Evolutionary conservation across 2,113 vertebrate species (phyloP).

Genomic region (Oncorhynchus kisutch): DNA sequence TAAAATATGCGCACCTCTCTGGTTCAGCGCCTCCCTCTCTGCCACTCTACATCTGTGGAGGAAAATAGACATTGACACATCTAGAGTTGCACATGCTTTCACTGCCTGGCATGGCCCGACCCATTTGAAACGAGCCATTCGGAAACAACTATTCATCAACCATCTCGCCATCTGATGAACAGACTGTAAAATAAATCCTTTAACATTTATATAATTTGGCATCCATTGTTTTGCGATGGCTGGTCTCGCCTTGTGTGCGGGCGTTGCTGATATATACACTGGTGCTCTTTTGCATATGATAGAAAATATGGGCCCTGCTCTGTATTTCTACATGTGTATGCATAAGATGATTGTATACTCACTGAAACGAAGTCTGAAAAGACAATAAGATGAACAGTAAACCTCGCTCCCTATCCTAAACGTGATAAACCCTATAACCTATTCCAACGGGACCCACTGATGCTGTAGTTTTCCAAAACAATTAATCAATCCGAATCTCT

Average conservation of each 20-base stretch:
- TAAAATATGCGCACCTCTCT: conserved; percentile 51
- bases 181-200: not conserved
- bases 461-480: no score
- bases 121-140: conserved; percentile 9
- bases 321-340: not conserved
- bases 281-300: not conserved
- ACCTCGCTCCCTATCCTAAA: no score
- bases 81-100: conserved; percentile 28
- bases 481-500: no score
- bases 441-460: no score
- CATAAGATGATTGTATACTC: no score
- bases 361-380: no score
- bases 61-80: conserved; percentile 48
- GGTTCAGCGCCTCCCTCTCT: conserved; percentile 9
- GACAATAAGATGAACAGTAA: no score
- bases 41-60: conserved; percentile 10
- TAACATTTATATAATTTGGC: not conserved
- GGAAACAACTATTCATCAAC: not conserved
- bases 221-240: not conserved
- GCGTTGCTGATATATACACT: not conserved
- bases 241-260: no score
- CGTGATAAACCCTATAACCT: no score
- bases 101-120: conserved; percentile 17
- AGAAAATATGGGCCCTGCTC: no score
- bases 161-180: not conserved